These are phyloP conservation scores for Schizaphis graminum DNA, from an alignment of 2,888 invertebrate species.

Conservation along the genomic window DNA sequence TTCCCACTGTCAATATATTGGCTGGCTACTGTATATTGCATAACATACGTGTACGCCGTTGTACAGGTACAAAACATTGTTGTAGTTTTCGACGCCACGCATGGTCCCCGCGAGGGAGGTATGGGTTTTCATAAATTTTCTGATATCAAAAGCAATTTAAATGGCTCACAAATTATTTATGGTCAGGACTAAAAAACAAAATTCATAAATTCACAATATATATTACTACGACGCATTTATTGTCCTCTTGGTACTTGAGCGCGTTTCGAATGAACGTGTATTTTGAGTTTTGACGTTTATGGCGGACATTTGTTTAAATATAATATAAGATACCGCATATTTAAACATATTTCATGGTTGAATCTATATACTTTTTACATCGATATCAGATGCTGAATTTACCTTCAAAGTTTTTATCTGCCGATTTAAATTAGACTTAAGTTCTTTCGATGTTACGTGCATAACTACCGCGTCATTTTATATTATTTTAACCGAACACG, in stretches of 20 bases:
- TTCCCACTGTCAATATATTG: background rate
- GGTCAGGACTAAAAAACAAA: background rate
- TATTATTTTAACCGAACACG: background rate
- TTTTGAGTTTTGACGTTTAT: background rate
- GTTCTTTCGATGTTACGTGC: background rate
- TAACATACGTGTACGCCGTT: background rate
- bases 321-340: background rate
- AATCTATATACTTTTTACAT: background rate
- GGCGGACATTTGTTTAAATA: background rate
- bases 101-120: background rate
- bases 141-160: background rate
- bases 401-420: constrained; percentile 10
- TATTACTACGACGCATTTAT: background rate
- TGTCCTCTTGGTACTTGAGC: background rate
- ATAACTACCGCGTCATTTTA: background rate
- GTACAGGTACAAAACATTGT: background rate
- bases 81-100: background rate
- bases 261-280: background rate
- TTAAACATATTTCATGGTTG: background rate
- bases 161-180: background rate
- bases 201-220: background rate
- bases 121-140: background rate
- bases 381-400: background rate
- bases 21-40: background rate
- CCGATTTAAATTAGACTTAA: background rate